Percentiles rank a stretch among this genome's conserved stretches.
These are phyloP conservation scores for Typhlomys cinereus DNA, from an alignment of 2,113 vertebrate genomes.

Conservation along the genomic window DNA sequence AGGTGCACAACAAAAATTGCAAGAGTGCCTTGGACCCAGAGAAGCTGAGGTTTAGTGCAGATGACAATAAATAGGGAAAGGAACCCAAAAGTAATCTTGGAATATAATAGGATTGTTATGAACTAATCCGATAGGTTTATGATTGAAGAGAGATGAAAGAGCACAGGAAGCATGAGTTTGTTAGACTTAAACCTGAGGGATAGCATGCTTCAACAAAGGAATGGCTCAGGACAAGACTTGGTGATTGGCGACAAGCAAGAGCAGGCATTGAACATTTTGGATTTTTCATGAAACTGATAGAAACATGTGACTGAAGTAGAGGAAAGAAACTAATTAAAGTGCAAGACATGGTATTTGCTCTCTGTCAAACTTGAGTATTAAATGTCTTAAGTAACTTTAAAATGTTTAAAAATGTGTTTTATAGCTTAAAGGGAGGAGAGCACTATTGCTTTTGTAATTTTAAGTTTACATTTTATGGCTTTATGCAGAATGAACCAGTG, in stretches of 20 bases:
- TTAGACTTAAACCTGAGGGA: neutral
- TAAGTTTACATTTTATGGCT: neutral
- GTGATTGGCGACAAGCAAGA: neutral
- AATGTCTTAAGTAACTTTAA: neutral
- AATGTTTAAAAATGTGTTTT: neutral
- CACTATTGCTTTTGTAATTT: neutral
- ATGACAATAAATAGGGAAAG: neutral
- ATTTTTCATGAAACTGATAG: neutral
- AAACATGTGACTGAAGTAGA: neutral
- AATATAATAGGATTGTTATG: neutral
- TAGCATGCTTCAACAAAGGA: neutral
- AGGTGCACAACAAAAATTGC: neutral
- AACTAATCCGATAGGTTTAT: neutral
- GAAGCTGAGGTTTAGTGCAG: neutral
- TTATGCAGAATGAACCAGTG: neutral
- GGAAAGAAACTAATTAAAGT: neutral
- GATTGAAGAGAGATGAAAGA: neutral
- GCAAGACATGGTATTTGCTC: too few species aligned
- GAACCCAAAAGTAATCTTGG: neutral
- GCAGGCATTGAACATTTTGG: too few species aligned
- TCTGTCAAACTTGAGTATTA: neutral
- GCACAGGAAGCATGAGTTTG: rapidly evolving
- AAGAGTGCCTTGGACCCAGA: neutral
- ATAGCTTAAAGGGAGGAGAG: too few species aligned
- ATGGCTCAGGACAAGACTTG: neutral